Evolutionary conservation across 1,140 invertebrate genomes (phyloP).

Genomic region (Phymorhynchus buccinoides): DNA sequence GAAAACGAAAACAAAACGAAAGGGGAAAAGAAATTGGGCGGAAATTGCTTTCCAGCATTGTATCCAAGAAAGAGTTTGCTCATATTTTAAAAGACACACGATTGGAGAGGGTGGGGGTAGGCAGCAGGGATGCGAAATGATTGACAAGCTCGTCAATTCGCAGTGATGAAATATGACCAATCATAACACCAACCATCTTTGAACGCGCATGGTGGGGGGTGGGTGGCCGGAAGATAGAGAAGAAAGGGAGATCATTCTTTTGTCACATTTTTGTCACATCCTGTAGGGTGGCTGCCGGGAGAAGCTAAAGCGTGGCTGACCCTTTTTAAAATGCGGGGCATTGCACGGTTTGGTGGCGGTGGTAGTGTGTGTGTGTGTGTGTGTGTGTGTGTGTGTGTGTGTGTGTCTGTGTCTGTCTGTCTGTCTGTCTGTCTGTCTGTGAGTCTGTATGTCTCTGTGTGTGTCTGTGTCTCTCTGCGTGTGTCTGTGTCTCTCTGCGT

Average conservation of each 20-base stretch:
- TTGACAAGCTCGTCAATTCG: neutral
- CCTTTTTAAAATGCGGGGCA: neutral
- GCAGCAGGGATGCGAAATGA: neutral
- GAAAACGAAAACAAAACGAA: no score
- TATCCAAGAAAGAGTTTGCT: neutral
- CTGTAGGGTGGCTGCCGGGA: neutral
- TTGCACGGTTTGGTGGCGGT: neutral
- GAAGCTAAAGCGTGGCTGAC: neutral
- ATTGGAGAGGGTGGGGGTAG: neutral
- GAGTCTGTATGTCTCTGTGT: no score
- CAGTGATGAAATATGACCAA: neutral
- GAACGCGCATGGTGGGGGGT: neutral
- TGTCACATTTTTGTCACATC: neutral
- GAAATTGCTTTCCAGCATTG: constrained; percentile 11
- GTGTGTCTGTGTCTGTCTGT: neutral
- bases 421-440: neutral
- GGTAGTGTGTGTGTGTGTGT: no score
- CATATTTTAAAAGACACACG: neutral
- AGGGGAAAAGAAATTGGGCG: no score
- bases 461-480: no score
- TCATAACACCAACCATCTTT: neutral
- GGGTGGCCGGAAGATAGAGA: neutral
- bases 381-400: neutral
- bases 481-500: no score
- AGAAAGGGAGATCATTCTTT: constrained; percentile 3